These are phyloP conservation scores for Pomacea canaliculata DNA, from an alignment of 2,888 invertebrate genomes.

Conservation along the genomic window DNA sequence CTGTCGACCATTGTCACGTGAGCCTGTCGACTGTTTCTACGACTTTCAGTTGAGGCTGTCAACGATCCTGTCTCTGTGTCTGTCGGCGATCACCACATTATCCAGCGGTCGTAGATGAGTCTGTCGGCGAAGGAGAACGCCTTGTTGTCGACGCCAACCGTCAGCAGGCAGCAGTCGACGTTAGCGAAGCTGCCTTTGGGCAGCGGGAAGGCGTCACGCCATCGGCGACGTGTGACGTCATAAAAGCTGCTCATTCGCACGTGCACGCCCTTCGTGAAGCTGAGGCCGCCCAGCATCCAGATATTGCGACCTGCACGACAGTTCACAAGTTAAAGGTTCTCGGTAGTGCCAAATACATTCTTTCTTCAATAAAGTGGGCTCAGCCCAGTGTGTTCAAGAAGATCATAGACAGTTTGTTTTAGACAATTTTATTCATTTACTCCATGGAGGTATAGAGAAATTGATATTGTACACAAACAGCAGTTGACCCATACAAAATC, in stretches of 20 bases:
- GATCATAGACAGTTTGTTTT: no score
- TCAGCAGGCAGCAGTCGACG: slow-evolving; percentile 52
- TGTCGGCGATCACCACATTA: slow-evolving; percentile 51
- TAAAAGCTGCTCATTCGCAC: slow-evolving; percentile 51
- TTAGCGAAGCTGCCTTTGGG: slow-evolving; percentile 49
- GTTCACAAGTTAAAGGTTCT: background rate
- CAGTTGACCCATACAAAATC: no score
- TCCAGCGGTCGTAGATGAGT: slow-evolving; percentile 56
- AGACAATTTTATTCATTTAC: no score
- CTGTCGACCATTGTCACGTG: no score
- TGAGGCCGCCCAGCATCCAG: slow-evolving; percentile 58
- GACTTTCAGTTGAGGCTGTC: no score
- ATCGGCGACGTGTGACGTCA: slow-evolving; percentile 49
- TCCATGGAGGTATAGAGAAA: no score
- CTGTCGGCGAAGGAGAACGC: slow-evolving; percentile 53
- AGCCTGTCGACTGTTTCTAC: no score
- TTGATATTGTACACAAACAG: no score
- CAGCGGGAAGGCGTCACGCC: slow-evolving; percentile 50
- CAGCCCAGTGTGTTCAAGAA: no score
- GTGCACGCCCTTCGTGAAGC: slow-evolving; percentile 47
- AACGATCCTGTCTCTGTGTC: no score
- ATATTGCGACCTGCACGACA: slow-evolving; percentile 47
- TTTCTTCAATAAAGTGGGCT: no score
- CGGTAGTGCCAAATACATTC: no score
- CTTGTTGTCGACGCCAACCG: slow-evolving; percentile 50